These are phyloP conservation scores for Dynastes maya DNA, from an alignment of 2,888 invertebrate genomes.

Conservation along the genomic window DNA sequence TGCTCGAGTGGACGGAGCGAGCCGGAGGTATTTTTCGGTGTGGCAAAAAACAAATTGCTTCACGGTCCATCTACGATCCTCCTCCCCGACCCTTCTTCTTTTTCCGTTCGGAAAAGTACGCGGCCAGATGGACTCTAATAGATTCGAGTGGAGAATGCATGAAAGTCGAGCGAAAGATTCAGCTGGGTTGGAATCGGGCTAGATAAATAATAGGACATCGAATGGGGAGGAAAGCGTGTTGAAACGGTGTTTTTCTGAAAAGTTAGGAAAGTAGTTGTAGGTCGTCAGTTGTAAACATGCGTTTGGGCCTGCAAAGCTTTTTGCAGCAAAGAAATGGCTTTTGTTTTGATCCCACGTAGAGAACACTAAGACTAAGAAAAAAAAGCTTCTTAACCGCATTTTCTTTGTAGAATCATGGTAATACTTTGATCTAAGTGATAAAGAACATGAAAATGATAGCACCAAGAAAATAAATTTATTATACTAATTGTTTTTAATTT, in stretches of 20 bases:
- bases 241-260: constrained; percentile 29
- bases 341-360: not conserved
- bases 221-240: constrained; percentile 4
- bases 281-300: not conserved
- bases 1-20: constrained; percentile 35
- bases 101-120: constrained; percentile 13
- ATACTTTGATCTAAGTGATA: no score
- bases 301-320: not conserved
- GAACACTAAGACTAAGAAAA: no score
- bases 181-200: not conserved
- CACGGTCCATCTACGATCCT: constrained; percentile 18
- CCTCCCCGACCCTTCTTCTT: not conserved
- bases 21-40: constrained; percentile 35
- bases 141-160: constrained; percentile 25
- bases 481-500: no score
- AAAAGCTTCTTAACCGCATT: no score
- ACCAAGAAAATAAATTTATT: no score
- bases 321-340: not conserved
- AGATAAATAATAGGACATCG: constrained; percentile 31
- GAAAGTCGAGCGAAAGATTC: constrained; percentile 25
- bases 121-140: constrained; percentile 28
- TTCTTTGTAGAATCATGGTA: no score
- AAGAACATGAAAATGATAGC: no score
- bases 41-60: constrained; percentile 38
- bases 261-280: not conserved